Percentiles rank a stretch among this genome's conserved stretches.
Conservation (phyloP, 1,140 invertebrate genomes). For the Rhyacophila brunnea region DNA sequence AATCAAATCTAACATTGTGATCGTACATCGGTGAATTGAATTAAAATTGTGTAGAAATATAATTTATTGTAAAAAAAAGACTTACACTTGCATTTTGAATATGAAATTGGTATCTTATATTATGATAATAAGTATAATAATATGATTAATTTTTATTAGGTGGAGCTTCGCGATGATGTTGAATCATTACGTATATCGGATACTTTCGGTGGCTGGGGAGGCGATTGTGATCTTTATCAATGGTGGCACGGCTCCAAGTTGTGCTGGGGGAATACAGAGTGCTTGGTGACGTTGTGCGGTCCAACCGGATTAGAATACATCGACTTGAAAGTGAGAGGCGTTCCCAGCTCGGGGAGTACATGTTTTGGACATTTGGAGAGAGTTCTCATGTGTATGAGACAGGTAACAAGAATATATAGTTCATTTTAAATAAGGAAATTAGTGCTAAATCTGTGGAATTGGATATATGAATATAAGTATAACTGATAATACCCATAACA, state of each 20-base stretch:
- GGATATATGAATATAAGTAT: no score
- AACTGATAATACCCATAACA: no score
- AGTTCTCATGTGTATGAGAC: conserved; percentile 68
- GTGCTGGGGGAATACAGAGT: conserved; percentile 70
- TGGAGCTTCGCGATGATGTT: conserved; percentile 59
- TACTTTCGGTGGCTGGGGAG: conserved; percentile 53
- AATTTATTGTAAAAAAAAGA: conserved; percentile 1
- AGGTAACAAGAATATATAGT: conserved; percentile 46
- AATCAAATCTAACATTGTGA: no score
- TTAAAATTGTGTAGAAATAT: no score
- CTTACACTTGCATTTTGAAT: neutral
- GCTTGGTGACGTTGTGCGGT: conserved; percentile 63
- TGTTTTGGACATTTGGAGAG: conserved; percentile 78
- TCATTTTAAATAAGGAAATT: no score
- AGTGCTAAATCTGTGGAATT: no score
- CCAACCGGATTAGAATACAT: conserved; percentile 55
- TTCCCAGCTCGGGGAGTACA: conserved; percentile 55
- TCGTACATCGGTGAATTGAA: no score
- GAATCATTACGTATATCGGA: conserved; percentile 52
- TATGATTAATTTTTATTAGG: conserved; percentile 43
- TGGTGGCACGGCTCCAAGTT: conserved; percentile 81
- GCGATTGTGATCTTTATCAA: conserved; percentile 71
- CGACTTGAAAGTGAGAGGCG: conserved; percentile 75
- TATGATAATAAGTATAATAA: neutral
- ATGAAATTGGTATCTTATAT: no score